Base-by-base conservation (phyloP, 2,113 vertebrate species). In the Acinonyx jubatus region DNA sequence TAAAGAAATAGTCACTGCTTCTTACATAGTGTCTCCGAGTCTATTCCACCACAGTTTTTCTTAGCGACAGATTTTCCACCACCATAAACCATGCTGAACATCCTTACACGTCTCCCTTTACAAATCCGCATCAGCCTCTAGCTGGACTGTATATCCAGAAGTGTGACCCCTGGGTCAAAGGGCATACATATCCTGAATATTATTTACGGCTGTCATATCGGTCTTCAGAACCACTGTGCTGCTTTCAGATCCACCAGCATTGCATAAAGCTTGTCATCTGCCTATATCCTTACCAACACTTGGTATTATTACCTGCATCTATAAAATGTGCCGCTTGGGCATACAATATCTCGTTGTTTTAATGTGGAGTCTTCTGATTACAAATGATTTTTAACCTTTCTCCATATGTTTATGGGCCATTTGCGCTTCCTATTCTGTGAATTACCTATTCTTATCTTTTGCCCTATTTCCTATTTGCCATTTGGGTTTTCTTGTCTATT, bases 1-100 rank as follows among this genome's bases (percentile, higher is more conserved):
- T 83, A 89, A 93, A 69, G 61, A 78, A 61, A 68, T 61, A 33
- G 69, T 91, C 57, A 71, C 52, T 87, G 52, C 65, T 97, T 95
- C 71, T 63, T 65, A 83, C 27, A 52, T 15, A 63, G 19, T 52
- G 71, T 91, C 94, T 91, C 82, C 79, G 78, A 66, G 57, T 63
- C 25, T 63, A 15, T 36, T 82, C 48, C 48, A 45, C 68, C 66
- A 76, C 45, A 52, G 3, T 79, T 66, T 79, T 48, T 25, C 41
- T 57, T 61, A 73, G 25, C 29, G 19, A 63, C 4, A 36, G 61
- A n/a, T 31, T 78, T 50, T 12, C 41, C 13, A 36, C 29, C 45
- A 19, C 41, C 4, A 45, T 85, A 41, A 78, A 57, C 12, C 33
- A 55, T 16, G 76, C 52, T 23, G 18, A 78, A 13, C 27, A 89